phyloP scores from a whole-genome alignment of 2,797 vertebrate genomes.

The Micromesistius poutassou region DNA sequence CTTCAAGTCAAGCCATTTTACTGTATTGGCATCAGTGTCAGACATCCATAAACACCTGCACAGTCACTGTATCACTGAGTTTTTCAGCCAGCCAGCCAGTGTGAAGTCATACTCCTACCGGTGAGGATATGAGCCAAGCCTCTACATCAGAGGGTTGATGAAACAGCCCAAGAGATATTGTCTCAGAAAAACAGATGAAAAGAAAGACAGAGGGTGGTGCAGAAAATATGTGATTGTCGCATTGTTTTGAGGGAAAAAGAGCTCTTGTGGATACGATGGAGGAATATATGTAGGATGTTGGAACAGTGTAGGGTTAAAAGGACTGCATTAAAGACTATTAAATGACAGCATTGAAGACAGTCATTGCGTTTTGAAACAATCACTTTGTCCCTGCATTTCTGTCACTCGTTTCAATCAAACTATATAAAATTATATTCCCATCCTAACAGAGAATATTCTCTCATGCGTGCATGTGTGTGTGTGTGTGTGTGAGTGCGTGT shows the following conservation, averaged over 20 bases:
- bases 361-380: not conserved
- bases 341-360: not conserved
- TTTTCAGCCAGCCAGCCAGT: conserved; percentile 4
- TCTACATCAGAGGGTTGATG: not conserved
- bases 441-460: not conserved
- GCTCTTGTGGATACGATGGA: not conserved
- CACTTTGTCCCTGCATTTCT: not conserved
- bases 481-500: not conserved
- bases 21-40: not conserved
- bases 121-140: not conserved
- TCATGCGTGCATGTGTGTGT: not conserved
- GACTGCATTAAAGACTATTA: not conserved
- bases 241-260: not conserved
- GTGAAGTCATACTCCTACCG: conserved; percentile 10
- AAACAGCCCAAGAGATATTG: conserved; percentile 37
- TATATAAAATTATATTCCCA: not conserved
- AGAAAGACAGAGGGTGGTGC: not conserved
- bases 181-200: not conserved
- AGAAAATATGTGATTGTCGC: not conserved
- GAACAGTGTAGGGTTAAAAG: not conserved
- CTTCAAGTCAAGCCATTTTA: too few species aligned
- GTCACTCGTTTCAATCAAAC: not conserved
- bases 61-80: not conserved
- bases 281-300: not conserved
- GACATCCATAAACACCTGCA: not conserved